Evolutionary conservation across 2,797 vertebrate genomes (phyloP), one percentile per base, ranked within the genome.

Genomic region (Taenioides sp.): DNA sequence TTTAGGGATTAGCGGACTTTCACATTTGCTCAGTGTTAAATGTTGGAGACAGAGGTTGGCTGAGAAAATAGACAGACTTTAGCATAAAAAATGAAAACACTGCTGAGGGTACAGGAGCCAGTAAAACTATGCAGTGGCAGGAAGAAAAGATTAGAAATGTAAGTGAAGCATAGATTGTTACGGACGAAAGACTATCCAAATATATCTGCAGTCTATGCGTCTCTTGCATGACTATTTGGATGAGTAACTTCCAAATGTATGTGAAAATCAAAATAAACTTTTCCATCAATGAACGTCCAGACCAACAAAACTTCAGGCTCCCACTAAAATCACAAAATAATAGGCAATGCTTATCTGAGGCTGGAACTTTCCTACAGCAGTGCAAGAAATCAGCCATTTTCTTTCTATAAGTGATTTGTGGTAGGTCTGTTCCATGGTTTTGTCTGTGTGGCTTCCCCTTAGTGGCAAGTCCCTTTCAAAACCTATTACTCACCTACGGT

Each of bases 391-490:
- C 37, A 62, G 60, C 71, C 57, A 20, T 25, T 47, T 40, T 63
- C 23, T 61, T 71, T 31, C 67, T 77, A 27, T 73, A 40, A 74
- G 70, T 77, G 18, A 75, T 67, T 78, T 75, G 75, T 18, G 70
- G 68, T 64, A 25, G 60, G 70, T 64, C 66, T 78, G 71, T 78
- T 82, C 68, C 67, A 55, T 72, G 58, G 57, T 58, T 54, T 49
- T 25, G 70, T 71, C 65, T 64, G 25, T 73, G 61, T 76, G 73
- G 49, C 59, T 82, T 84, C 69, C 23, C 66, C 54, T 60, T 20
- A 12, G 60, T 57, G 77, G 65, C n/a, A 66, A 43, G 16, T 66
- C 60, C 28, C 67, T 54, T 54, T 58, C 69, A 52, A 64, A 67
- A 67, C 25, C 73, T 70, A 70, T 81, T 73, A 72, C 31, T 79